Evolutionary conservation across 1,140 invertebrate genomes (phyloP).

Genomic region (Ylistrum balloti): DNA sequence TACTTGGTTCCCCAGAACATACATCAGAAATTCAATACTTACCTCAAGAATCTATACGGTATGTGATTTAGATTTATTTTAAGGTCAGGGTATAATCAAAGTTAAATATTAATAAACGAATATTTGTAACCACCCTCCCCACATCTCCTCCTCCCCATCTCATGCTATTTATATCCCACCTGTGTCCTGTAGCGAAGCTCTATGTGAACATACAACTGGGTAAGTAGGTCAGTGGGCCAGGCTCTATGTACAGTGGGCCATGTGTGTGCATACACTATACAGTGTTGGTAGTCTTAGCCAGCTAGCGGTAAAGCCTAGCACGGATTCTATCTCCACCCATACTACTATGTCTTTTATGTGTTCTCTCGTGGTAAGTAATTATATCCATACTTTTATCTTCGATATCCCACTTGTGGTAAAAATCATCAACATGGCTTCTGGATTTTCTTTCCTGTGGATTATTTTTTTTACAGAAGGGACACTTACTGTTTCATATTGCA

Average conservation of each 20-base stretch:
- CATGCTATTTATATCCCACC: neutral
- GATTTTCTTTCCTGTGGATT: neutral
- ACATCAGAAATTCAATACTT: too few species aligned
- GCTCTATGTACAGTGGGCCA: slow-evolving; percentile 24
- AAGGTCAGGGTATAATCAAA: too few species aligned
- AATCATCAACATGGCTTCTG: neutral
- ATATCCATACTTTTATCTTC: neutral
- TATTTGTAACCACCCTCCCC: too few species aligned
- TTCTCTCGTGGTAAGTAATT: neutral
- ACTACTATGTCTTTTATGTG: neutral
- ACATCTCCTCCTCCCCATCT: neutral
- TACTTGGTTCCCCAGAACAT: too few species aligned
- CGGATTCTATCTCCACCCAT: neutral
- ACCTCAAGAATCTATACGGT: too few species aligned
- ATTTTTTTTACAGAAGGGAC: neutral
- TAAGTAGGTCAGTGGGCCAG: slow-evolving; percentile 22
- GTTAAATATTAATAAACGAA: neutral
- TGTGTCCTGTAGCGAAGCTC: neutral
- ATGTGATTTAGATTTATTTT: too few species aligned
- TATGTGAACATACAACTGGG: slow-evolving; percentile 23
- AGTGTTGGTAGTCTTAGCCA: neutral
- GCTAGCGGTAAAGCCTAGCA: neutral
- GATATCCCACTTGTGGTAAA: neutral
- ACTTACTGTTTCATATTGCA: neutral
- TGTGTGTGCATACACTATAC: neutral